Conservation (phyloP, 1,140 invertebrate species). For the Rhopalosiphum padi region DNA sequence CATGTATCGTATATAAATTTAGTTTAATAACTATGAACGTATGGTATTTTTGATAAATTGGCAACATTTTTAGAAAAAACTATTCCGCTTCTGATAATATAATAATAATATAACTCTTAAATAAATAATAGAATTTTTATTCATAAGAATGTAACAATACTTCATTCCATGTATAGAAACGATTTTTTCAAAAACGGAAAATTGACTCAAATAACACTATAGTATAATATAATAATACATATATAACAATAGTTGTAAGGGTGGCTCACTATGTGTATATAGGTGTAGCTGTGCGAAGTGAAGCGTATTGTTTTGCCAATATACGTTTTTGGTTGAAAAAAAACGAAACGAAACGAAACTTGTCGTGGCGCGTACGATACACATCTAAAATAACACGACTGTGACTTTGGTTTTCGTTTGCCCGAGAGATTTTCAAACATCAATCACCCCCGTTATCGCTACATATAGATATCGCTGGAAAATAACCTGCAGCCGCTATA, state of each 20-base stretch:
- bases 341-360: background rate
- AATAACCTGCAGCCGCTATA: background rate
- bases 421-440: background rate
- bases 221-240: background rate
- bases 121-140: background rate
- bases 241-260: background rate
- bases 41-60: background rate
- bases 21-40: background rate
- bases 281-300: background rate
- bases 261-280: background rate
- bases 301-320: background rate
- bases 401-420: background rate
- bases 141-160: background rate
- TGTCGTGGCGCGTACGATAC: background rate
- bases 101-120: background rate
- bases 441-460: background rate
- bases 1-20: background rate
- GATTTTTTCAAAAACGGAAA: background rate
- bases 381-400: constrained; percentile 1
- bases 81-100: background rate
- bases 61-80: background rate
- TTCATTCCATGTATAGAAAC: background rate
- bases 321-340: background rate
- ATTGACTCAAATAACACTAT: background rate
- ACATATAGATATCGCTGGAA: background rate